Evolutionary conservation across 2,888 invertebrate species (phyloP), one percentile per base, ranked within the genome.

Genomic region (Julus scanicus): DNA sequence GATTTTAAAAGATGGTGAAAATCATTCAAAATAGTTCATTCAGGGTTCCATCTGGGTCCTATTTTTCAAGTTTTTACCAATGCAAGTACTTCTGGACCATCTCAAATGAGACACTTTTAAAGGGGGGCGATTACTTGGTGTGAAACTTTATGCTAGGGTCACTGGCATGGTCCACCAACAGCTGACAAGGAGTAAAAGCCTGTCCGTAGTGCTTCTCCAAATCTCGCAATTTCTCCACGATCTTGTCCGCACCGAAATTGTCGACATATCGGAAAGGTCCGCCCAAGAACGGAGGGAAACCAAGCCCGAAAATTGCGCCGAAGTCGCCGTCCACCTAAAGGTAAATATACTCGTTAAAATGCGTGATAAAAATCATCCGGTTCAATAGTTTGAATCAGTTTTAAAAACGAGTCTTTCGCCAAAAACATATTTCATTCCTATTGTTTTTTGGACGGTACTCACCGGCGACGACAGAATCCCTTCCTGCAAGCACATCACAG

Each of bases 221-320:
- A 90, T 95, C 95, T 91, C 96, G 95, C 99, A 99, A 99, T 93
- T 97, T 96, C 90, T 94, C 94, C 0, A 99, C 98, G 90, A 99
- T 93, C 91, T 96, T 97, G 88, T 94, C 95, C 29, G 99, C 99
- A 88, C 99, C 98, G 91, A 95, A 98, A 90, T 95, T 95, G 92
- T 99, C 99, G 8, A 99, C 95, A 95, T 97, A 99, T 91, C 98
- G 94, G 94, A 96, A 95, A 49, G 95, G 95, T 89, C 95, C 95
- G 87, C 99, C 99, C 80, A 97, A 95, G 93, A 99, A 99, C 92
- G 99, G 99, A 84, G 99, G 99, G 94, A 99, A 99, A 15, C 99
- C 99, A 89, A 99, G 94, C 84, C 99, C 99, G 92, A 99, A 99
- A 2, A 99, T 99, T 63, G 99, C 99, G 86, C 99, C 99, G 89